Evolutionary conservation across 2,888 invertebrate species (phyloP).

Genomic region (Campaea margaritaria): DNA sequence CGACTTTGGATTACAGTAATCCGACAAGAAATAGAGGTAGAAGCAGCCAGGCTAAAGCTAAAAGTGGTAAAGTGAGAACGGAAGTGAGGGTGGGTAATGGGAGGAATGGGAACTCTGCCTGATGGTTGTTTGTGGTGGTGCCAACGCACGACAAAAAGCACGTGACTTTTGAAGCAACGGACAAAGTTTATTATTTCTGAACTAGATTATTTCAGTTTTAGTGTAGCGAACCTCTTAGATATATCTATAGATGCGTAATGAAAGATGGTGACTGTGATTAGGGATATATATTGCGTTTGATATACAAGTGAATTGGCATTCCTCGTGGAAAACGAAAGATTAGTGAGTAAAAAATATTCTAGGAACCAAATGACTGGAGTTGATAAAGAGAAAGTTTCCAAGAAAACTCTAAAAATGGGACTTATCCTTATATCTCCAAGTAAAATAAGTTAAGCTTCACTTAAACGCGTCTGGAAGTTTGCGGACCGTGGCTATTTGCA

Average conservation of each 20-base stretch:
- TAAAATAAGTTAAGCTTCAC: slow-evolving; percentile 8
- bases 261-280: too few species aligned
- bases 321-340: background rate
- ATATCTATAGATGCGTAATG: background rate
- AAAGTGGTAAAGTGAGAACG: slow-evolving; percentile 45
- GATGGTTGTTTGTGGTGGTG: slow-evolving; percentile 79
- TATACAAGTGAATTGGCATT: too few species aligned
- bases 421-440: slow-evolving; percentile 25
- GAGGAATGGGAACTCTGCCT: slow-evolving; percentile 58
- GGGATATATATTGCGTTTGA: too few species aligned
- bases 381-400: background rate
- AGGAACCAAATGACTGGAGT: background rate
- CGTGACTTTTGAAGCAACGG: slow-evolving; percentile 78
- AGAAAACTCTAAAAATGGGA: slow-evolving; percentile 11
- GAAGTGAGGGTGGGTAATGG: slow-evolving; percentile 44
- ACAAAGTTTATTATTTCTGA: slow-evolving; percentile 78
- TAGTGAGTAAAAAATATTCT: background rate
- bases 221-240: too few species aligned
- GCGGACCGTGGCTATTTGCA: slow-evolving; percentile 11
- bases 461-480: slow-evolving; percentile 12
- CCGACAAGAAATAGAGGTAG: too few species aligned
- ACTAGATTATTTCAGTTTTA: background rate
- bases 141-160: slow-evolving; percentile 75
- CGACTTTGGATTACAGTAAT: slow-evolving; percentile 25
- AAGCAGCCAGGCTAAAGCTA: slow-evolving; percentile 43